Evolutionary conservation across 2,888 invertebrate genomes (phyloP), one percentile per base, ranked within the genome.

Genomic region (Napeogenes sylphis): DNA sequence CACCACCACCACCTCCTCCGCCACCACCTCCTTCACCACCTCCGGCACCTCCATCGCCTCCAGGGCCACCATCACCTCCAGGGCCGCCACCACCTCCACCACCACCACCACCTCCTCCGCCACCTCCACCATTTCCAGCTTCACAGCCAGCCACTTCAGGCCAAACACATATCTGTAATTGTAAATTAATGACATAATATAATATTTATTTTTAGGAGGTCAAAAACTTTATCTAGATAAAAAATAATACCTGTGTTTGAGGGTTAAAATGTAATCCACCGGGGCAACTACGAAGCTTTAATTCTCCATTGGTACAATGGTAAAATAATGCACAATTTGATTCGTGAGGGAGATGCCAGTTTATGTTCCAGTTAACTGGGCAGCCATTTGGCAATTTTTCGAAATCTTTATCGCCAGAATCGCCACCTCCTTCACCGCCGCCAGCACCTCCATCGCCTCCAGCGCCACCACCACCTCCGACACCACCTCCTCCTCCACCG

Each of bases 1-100:
- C n/a, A n/a, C n/a, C n/a, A n/a, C 45, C 62, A 8, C 59, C 58
- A 0, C 65, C 68, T 3, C 60, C 61, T 4, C 68, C 65, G 3
- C 56, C 54, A 0, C 58, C 66, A 13, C 47, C 42, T 1, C 12
- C 12, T 4, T 1, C 42, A 8, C 42, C 42, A 0, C 12, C 42
- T 2, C 42, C 42, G 0, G 8, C 42, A 42, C 10, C 42, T 3
- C 42, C 42, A 2, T 8, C 42, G 1, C 42, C 42, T 6, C 42
- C 42, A 2, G 8, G 8, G 1, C 42, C 42, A 1, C 12, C 42
- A 8, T 8, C 42, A 0, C 8, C 42, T 4, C 42, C 42, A 2
- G 8, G 5, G 8, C 42, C 42, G 4, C 8, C 42, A 0, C 42
- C 42, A 8, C 42, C 42, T 3, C 42, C 42, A 0, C 42, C 42